Conservation (phyloP, 2,113 vertebrate genomes). For the Typhlomys cinereus region DNA sequence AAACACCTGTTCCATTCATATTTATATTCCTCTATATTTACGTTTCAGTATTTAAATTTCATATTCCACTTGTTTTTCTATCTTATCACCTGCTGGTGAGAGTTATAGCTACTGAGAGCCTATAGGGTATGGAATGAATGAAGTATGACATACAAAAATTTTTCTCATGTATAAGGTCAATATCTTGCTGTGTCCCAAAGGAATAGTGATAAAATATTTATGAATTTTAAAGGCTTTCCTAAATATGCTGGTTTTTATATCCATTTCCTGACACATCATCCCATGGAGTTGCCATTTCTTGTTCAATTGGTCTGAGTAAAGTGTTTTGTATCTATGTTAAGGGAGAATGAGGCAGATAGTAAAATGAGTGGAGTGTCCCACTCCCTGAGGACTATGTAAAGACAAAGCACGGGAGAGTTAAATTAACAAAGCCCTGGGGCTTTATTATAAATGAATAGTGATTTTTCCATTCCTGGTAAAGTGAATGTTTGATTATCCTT, state of each 20-base stretch:
- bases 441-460: neutral
- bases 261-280: neutral
- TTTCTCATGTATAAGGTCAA: neutral
- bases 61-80: neutral
- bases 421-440: neutral
- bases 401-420: neutral
- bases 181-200: neutral
- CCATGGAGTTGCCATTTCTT: neutral
- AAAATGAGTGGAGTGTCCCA: neutral
- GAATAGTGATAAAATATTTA: neutral
- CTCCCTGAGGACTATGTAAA: neutral
- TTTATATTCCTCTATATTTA: neutral
- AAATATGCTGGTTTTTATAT: neutral
- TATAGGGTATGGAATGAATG: neutral
- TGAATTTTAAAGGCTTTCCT: neutral
- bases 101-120: neutral
- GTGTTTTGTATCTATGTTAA: neutral
- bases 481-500: neutral
- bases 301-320: neutral
- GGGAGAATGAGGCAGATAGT: neutral
- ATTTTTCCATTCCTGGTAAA: neutral
- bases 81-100: neutral
- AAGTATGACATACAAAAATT: neutral
- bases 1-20: neutral
- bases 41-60: neutral